Evolutionary conservation across 2,888 invertebrate genomes (phyloP), one percentile per base, ranked within the genome.

Genomic region (Aricia artaxerxes): DNA sequence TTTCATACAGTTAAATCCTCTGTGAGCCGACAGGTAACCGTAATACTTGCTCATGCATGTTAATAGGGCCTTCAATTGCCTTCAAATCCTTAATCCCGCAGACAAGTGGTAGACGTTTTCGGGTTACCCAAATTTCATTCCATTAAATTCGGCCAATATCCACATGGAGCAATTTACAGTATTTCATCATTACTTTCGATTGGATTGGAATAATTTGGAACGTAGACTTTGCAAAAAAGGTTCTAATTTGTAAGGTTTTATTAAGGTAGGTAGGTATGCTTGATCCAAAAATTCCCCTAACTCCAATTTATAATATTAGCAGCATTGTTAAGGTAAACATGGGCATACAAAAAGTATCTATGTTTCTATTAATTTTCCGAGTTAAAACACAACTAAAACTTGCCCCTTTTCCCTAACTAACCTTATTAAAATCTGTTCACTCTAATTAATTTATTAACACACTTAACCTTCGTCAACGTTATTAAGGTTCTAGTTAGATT

Each of bases 61-160:
- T 64, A 64, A 64, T 31, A 31, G 9, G 31, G 11, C 24, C 64
- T 64, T 64, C 64, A 31, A 64, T 64, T 64, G 31, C 31, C 64
- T 64, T 64, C 31, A 24, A 64, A 64, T 11, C 64, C 64, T 64
- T 64, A 64, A 64, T 64, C 64, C 31, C 64, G 2, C 31, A 64
- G 64, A 64, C 64, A 31, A 31, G 64, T 64, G 64, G 24, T 64
- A 64, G 64, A 64, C 64, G 31, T 64, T 64, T 64, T 64, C 11
- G 64, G 64, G 64, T 64, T 64, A 64, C 24, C 24, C 11, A 64
- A 7, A 31, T 64, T 64, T 64, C 9, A 31, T 31, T 64, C 11
- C 1, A 64, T 4, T n/a, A 61, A 61, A 5, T 61, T 61, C n/a
- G 5, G 16, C 5, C 61, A 31, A 64, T 1, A 9, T 64, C 9